phyloP scores from a whole-genome alignment of 2,797 vertebrate genomes.

The Anguilla obscura region DNA sequence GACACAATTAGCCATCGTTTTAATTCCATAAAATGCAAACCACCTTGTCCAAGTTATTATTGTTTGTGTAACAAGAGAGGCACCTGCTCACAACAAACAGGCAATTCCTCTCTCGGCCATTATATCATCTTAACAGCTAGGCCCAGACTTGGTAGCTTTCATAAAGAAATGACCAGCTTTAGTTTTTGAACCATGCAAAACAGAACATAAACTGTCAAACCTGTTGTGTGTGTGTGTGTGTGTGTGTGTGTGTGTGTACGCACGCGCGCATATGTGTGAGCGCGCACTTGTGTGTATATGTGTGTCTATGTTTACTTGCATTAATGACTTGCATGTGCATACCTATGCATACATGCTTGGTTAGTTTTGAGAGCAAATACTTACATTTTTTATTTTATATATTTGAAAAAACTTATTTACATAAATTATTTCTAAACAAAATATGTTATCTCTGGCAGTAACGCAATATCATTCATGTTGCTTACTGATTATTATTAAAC shows the following conservation, averaged over 20 bases:
- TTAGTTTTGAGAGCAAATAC: background rate
- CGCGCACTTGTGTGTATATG: background rate
- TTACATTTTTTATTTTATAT: background rate
- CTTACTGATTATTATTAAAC: background rate
- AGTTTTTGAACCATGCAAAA: background rate
- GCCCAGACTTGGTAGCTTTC: background rate
- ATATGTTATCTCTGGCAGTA: background rate
- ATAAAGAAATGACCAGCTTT: background rate
- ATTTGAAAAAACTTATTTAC: background rate
- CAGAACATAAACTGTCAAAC: background rate
- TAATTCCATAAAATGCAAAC: background rate
- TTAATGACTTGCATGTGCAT: background rate
- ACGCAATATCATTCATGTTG: background rate
- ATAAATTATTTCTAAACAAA: background rate
- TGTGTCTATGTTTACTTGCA: background rate
- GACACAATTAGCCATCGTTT: constrained; percentile 50
- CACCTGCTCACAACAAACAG: background rate
- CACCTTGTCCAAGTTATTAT: background rate
- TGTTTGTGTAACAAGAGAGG: background rate
- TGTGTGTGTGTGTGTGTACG: background rate
- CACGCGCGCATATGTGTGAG: background rate
- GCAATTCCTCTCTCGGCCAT: background rate
- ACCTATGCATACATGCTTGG: background rate
- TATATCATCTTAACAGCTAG: background rate
- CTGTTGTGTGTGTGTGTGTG: background rate